These are phyloP conservation scores for Melitaea athalia DNA, from an alignment of 2,888 invertebrate species.

Conservation along the genomic window DNA sequence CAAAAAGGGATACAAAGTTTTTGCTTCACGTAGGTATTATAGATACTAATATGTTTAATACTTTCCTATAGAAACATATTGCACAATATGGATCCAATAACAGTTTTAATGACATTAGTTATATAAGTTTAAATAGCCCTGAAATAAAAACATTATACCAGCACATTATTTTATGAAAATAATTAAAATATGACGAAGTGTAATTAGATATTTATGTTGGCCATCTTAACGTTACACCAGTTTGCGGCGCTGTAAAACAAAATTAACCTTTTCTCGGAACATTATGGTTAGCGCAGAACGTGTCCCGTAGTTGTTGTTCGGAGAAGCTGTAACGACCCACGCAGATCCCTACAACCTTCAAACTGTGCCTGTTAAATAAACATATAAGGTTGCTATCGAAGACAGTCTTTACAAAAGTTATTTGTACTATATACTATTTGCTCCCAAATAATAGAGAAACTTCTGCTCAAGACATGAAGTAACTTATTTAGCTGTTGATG, in stretches of 20 bases:
- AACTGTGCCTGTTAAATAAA: slow-evolving; percentile 31
- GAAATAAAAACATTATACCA: slow-evolving; percentile 9
- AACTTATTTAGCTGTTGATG: no score
- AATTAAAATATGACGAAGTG: slow-evolving; percentile 35
- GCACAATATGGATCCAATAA: neutral
- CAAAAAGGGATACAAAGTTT: no score
- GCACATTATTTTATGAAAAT: slow-evolving; percentile 22
- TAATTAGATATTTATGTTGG: slow-evolving; percentile 36
- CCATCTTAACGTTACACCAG: slow-evolving; percentile 29
- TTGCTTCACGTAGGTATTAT: no score
- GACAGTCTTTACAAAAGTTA: slow-evolving; percentile 6
- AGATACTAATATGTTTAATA: neutral
- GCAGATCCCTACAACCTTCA: slow-evolving; percentile 44
- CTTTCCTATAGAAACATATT: neutral
- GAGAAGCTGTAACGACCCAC: slow-evolving; percentile 47
- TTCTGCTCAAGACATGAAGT: neutral
- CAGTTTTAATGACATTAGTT: slow-evolving; percentile 4
- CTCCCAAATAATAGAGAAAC: no score
- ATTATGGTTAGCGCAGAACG: slow-evolving; percentile 44
- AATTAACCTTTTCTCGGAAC: slow-evolving; percentile 61
- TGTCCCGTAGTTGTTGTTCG: slow-evolving; percentile 41
- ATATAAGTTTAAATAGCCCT: neutral
- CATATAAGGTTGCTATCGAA: slow-evolving; percentile 40
- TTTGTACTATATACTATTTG: neutral
- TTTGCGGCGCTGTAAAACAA: slow-evolving; percentile 50